These are phyloP conservation scores for Amiota mariae DNA, from an alignment of 2,888 invertebrate genomes.

Conservation along the genomic window DNA sequence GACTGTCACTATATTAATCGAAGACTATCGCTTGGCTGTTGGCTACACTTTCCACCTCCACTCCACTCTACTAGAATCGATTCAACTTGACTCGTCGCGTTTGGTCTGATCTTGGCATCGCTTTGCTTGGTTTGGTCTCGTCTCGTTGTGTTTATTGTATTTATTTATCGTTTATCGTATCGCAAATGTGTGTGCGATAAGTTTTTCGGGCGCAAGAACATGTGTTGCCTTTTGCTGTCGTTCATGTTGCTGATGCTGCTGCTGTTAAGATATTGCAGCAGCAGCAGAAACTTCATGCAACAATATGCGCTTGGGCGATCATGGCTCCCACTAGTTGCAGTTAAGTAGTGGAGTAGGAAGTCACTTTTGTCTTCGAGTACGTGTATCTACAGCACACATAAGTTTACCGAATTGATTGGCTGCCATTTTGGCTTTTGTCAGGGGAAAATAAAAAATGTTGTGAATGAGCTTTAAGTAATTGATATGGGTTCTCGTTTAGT, in stretches of 20 bases:
- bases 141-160: slow-evolving; percentile 48
- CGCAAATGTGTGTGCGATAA: slow-evolving; percentile 56
- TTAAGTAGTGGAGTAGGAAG: slow-evolving; percentile 2
- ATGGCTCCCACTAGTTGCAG: slow-evolving; percentile 12
- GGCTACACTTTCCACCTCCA: neutral
- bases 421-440: slow-evolving; percentile 68
- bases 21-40: slow-evolving; percentile 34
- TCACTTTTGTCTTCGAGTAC: slow-evolving; percentile 28
- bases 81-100: neutral
- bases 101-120: slow-evolving; percentile 11
- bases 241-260: slow-evolving; percentile 10
- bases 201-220: slow-evolving; percentile 72
- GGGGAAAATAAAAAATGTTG: slow-evolving; percentile 72
- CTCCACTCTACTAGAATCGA: no score
- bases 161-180: slow-evolving; percentile 68
- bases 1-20: slow-evolving; percentile 49
- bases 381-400: slow-evolving; percentile 34
- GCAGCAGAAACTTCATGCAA: neutral
- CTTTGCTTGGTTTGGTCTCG: slow-evolving; percentile 16
- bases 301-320: no score
- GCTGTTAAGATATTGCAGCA: slow-evolving; percentile 29
- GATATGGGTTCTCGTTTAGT: slow-evolving; percentile 64
- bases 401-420: slow-evolving; percentile 64
- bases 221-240: slow-evolving; percentile 64
- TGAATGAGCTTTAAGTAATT: slow-evolving; percentile 72